Evolutionary conservation across 1,140 invertebrate species (phyloP), one percentile per base, ranked within the genome.

Genomic region (Heliconius hewitsoni): DNA sequence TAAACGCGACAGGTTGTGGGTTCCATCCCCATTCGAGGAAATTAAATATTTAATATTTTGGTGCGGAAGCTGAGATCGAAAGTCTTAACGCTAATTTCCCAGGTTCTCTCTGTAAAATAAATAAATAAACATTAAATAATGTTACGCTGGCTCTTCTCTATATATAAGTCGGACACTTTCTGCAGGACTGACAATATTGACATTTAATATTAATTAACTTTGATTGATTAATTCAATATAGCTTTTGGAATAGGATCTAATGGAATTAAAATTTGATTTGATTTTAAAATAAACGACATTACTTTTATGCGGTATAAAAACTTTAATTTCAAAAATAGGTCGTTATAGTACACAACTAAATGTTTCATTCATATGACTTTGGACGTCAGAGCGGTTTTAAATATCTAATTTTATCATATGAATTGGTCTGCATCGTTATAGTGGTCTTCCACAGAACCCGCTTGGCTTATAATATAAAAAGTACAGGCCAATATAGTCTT

Each of bases 361-460:
- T 30, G 5, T 66, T 30, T 66, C 60, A 66, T 66, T 66, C 60
- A 66, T 66, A 66, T 30, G 6, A 27, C 27, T 66, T 66, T 66
- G 9, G 27, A 66, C 60, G 60, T 66, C 30, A 66, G 23, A 66
- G 60, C 60, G 23, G 27, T 30, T 66, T 66, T 30, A 66, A 66
- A 66, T 66, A 66, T 66, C 60, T 66, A 66, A 66, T 66, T 66
- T 66, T 66, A 66, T 66, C 60, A 30, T 66, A 66, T 66, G 60
- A 66, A 66, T 23, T 66, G 60, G 60, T 23, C 60, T 66, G 60
- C 27, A 66, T 66, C 4, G 16, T 30, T 66, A 13, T 66, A 27
- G 11, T 66, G 9, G 23, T 30, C 1, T 27, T 66, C 60, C 60
- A 66, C 60, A 27, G 60, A 60, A 27, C 5, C 27, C 11, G 23